Base-by-base conservation (phyloP, 1,140 invertebrate genomes). In the Drosophila eugracilis region DNA sequence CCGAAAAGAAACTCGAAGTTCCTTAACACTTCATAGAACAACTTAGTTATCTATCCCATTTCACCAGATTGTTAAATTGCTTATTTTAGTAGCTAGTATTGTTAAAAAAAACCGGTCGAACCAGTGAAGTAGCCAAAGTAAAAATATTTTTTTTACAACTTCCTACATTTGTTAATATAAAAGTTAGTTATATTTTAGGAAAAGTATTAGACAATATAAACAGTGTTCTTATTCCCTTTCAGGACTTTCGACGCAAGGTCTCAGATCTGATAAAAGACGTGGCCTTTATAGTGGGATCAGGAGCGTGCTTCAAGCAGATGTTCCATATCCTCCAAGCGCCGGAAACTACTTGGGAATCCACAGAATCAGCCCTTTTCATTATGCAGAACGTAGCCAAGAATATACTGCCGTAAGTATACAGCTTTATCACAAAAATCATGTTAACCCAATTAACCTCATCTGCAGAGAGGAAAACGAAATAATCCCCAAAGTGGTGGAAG, bases 371-470 rank as follows among this genome's bases (percentile, higher is more conserved):
- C 0, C 93, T 99, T 0, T 99, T 98, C 92, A 94, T 99, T 5
- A 99, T 99, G 97, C 96, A 97, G 90, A 95, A 97, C 57, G 96
- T 99, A 1, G 97, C 97, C 3, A 98, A 98, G 93, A 98, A 98
- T 92, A 96, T 99, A 90, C 91, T 98, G 78, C 97, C 97, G 98
- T 99, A 93, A 96, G 97, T 96, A 55, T 10, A 1, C 4, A 26
- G 2, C n/a, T 4, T 1, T 22, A 14, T 9, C 7, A 26, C 2
- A 9, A 10, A 10, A 24, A 26, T 9, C 3, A 26, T 3, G 15
- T 45, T 45, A 26, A 26, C 1, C 6, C 44, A 21, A 26, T 7
- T 21, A 1, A 21, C 19, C 63, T 93, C n/a, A n/a, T n/a, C n/a
- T 72, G 10, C 91, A 99, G 97, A 24, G 96, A 97, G 71, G 98